Evolutionary conservation across 1,140 invertebrate species (phyloP).

Genomic region (Nilaparvata lugens): DNA sequence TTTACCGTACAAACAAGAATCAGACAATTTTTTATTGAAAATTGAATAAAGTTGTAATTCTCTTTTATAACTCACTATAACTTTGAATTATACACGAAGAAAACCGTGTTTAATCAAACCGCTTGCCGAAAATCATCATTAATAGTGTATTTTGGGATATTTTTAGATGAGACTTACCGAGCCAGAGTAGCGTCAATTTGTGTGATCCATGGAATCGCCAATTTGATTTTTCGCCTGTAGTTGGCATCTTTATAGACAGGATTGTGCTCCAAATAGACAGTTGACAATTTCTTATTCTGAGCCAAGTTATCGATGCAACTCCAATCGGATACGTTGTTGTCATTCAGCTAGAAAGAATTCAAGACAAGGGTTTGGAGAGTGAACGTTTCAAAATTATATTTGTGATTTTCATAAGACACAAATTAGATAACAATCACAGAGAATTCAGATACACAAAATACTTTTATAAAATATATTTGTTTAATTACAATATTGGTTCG

Average conservation of each 20-base stretch:
- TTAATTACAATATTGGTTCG: too few relatives aligned
- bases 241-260: constrained; percentile 74
- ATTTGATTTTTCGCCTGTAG: constrained; percentile 86
- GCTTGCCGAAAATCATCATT: neutral
- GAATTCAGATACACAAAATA: too few relatives aligned
- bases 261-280: constrained; percentile 91
- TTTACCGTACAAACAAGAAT: too few relatives aligned
- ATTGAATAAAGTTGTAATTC: too few relatives aligned
- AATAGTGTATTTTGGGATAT: neutral
- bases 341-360: constrained; percentile 66
- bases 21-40: too few relatives aligned
- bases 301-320: constrained; percentile 66
- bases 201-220: constrained; percentile 72
- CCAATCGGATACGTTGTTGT: constrained; percentile 86
- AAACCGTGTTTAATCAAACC: neutral
- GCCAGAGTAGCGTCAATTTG: constrained; percentile 95
- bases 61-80: too few relatives aligned
- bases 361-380: neutral
- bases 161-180: constrained; percentile 36
- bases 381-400: neutral
- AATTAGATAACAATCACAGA: too few relatives aligned
- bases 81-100: too few relatives aligned
- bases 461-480: too few relatives aligned
- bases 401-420: too few relatives aligned
- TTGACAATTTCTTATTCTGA: constrained; percentile 65